phyloP scores from a whole-genome alignment of 1,140 invertebrate genomes.

The Leptinotarsa texana region DNA sequence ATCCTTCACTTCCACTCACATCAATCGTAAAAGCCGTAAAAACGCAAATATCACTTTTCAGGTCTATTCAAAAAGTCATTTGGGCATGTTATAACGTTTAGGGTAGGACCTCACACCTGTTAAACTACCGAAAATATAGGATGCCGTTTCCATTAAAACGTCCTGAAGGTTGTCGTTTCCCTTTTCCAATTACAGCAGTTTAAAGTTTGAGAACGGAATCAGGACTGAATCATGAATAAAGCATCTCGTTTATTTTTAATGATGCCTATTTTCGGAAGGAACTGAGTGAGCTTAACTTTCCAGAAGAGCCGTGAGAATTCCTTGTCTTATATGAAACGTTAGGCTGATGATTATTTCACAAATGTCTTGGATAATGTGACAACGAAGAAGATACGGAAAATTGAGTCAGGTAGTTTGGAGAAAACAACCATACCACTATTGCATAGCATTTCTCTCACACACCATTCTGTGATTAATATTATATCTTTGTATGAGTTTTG shows the following conservation, averaged over 20 bases:
- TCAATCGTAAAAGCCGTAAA: conserved; percentile 1
- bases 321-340: neutral
- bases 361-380: conserved; percentile 6
- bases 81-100: neutral
- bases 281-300: neutral
- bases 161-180: conserved; percentile 9
- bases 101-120: neutral
- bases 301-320: neutral
- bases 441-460: too few species aligned
- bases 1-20: neutral
- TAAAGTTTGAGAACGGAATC: conserved; percentile 16
- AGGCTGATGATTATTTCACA: neutral
- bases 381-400: neutral
- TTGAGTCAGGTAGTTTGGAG: too few species aligned
- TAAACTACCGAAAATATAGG: neutral
- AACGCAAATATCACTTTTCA: neutral
- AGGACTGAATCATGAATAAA: conserved; percentile 5
- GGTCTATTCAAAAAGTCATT: neutral
- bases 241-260: conserved; percentile 16
- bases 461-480: too few species aligned
- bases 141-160: conserved; percentile 3
- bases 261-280: conserved; percentile 10
- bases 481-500: too few species aligned
- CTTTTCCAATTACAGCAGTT: conserved; percentile 19
- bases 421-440: too few species aligned